Evolutionary conservation across 2,113 vertebrate species (phyloP).

Genomic region (Syngnathus scovelli): DNA sequence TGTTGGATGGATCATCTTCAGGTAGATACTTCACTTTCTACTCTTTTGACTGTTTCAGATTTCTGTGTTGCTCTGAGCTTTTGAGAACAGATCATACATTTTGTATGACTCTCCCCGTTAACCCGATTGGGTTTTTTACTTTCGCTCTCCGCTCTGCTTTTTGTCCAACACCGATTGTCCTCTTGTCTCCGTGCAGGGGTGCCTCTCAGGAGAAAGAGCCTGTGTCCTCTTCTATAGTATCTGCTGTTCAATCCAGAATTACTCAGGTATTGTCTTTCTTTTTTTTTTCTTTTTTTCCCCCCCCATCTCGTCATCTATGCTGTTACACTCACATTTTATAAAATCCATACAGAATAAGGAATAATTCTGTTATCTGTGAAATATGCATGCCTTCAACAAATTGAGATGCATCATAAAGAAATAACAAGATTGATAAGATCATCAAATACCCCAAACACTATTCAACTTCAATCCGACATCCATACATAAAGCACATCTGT

Average conservation of each 20-base stretch:
- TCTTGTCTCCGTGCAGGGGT: constrained; percentile 69
- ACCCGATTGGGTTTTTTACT: constrained; percentile 22
- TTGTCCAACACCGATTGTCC: neutral
- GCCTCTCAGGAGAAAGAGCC: constrained; percentile 91
- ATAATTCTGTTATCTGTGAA: no score
- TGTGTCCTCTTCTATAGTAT: constrained; percentile 90
- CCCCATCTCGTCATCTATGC: no score
- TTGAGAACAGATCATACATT: constrained; percentile 45
- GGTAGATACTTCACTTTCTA: constrained; percentile 9
- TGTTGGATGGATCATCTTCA: constrained; percentile 3
- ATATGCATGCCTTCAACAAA: no score
- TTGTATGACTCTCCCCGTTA: constrained; percentile 42
- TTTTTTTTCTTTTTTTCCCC: neutral
- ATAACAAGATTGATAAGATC: no score
- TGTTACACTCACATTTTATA: no score
- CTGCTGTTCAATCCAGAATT: constrained; percentile 97
- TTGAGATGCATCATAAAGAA: no score
- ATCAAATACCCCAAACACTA: no score
- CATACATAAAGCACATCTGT: no score
- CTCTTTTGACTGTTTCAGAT: neutral
- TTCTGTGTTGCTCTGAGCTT: constrained; percentile 32
- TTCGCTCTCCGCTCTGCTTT: constrained; percentile 7
- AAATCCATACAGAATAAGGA: no score
- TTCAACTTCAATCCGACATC: no score
- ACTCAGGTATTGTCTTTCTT: constrained; percentile 83